Base-by-base conservation (phyloP, 2,888 invertebrate species). In the Diabrotica balteata region DNA sequence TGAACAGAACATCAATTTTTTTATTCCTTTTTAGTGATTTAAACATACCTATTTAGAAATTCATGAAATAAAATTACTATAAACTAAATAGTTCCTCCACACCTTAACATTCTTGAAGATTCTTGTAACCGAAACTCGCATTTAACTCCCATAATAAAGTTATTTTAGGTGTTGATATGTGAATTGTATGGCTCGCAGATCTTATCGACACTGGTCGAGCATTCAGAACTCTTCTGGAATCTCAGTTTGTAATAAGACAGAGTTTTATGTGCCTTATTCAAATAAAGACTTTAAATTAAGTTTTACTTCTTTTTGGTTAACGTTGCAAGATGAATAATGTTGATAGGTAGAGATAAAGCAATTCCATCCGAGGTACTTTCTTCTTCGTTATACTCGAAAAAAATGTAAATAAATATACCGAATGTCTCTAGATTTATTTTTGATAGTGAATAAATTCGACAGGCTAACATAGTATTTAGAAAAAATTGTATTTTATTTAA, bases 161-260 rank as follows among this genome's bases (percentile, higher is more conserved):
- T 54, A 47, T 47, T 43, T 11, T 54, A 43, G 42, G 54, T 54
- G 42, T 54, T 54, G 43, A 54, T 43, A 42, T 8, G 52, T 54
- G 43, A 54, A 43, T 43, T 54, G 32, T 54, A 43, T 42, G n/a
- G n/a, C n/a, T 54, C n/a, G 42, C 43, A 54, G 52, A 53, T 53
- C 22, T 53, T 53, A 53, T 53, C 52, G 17, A 10, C 17, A 8
- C 7, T 53, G 32, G 8, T 8, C 32, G 52, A 53, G 52, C 52
- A 53, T 53, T 53, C 52, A 53, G 22, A 53, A 53, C 52, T 53
- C 22, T 53, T 53, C 52, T 7, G 32, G 52, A 53, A 53, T 53
- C 22, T 53, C 52, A 32, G 17, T 53, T 53, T 22, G 22, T 22
- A 22, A 22, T 53, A 22, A 32, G 32, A 17, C 17, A 22, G 52